These are phyloP conservation scores for Hypsibius dujardini DNA, from an alignment of 1,140 invertebrate species.

Conservation along the genomic window DNA sequence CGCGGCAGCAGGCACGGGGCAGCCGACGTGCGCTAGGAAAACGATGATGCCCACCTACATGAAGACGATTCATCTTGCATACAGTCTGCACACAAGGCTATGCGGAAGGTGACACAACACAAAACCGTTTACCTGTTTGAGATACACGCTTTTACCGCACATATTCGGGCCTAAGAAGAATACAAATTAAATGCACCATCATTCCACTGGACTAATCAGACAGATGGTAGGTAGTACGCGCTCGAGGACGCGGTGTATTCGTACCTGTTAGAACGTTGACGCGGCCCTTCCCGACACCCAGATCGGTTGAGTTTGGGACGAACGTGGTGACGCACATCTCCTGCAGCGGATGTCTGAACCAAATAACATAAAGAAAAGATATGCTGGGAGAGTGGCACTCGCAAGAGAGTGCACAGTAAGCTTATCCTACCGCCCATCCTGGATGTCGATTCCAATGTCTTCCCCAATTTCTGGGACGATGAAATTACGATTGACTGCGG, in stretches of 20 bases:
- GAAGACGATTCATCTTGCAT: conserved; percentile 16
- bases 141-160: conserved; percentile 75
- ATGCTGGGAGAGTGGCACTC: conserved; percentile 10
- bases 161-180: conserved; percentile 71
- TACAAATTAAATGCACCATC: too few relatives aligned
- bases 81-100: neutral
- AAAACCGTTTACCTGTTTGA: conserved; percentile 49
- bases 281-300: conserved; percentile 33
- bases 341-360: conserved; percentile 51
- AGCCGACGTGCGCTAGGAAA: conserved; percentile 70
- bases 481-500: conserved; percentile 51
- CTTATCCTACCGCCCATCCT: conserved; percentile 38
- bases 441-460: conserved; percentile 45
- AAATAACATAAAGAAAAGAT: neutral
- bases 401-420: too few relatives aligned
- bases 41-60: conserved; percentile 47
- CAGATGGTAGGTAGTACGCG: too few relatives aligned
- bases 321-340: conserved; percentile 47
- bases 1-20: conserved; percentile 60
- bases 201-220: too few relatives aligned
- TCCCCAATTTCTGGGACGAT: conserved; percentile 44
- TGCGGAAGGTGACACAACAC: too few relatives aligned
- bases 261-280: conserved; percentile 43
- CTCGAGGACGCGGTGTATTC: too few relatives aligned
- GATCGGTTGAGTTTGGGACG: conserved; percentile 51